Base-by-base conservation (phyloP, 1,140 invertebrate genomes). In the Saxidomus purpurata region DNA sequence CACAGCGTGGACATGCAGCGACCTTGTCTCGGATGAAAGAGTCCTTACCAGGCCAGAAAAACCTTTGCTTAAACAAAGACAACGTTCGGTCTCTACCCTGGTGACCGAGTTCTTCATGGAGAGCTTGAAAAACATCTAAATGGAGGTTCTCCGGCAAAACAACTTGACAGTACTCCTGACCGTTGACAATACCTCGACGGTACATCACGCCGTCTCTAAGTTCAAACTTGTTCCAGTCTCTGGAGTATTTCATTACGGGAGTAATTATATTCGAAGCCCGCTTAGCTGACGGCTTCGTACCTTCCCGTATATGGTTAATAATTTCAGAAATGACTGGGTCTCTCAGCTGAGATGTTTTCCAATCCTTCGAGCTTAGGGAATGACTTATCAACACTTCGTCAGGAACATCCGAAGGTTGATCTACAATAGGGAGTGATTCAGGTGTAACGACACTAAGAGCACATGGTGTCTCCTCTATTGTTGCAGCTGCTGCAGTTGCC, bases 21-120 rank as follows among this genome's bases (percentile, higher is more conserved):
- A 34, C 22, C 43, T 40, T 28, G 15, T 59, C 9, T 40, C 19
- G n/a, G 17, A 89, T 85, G 43, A 74, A 85, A 28, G 0, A n/a
- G 25, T 74, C 83, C 89, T 86, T 90, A 17, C 40, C 25, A 17
- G 81, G 69, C 89, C 89, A 90, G 28, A 77, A 90, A n/a, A 85
- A 90, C 34, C 89, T 34, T 69, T 67, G 69, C 36, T 77, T 67
- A 49, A 74, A 15, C 28, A 90, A 59, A 13, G 67, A 67, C 22
- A 67, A 22, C 2, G 40, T 76, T 25, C 89, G n/a, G 34, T 87
- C 89, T 19, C 38, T 17, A 34, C 47, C 67, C 34, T 55, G 74
- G 74, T 90, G 88, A 31, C 81, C 88, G 25, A 77, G 38, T 25
- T 52, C 81, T 61, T 84, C 47, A 67, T 89, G 88, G 19, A 86